Evolutionary conservation across 2,113 vertebrate genomes (phyloP), one percentile per base, ranked within the genome.

Genomic region (Morone chrysops): DNA sequence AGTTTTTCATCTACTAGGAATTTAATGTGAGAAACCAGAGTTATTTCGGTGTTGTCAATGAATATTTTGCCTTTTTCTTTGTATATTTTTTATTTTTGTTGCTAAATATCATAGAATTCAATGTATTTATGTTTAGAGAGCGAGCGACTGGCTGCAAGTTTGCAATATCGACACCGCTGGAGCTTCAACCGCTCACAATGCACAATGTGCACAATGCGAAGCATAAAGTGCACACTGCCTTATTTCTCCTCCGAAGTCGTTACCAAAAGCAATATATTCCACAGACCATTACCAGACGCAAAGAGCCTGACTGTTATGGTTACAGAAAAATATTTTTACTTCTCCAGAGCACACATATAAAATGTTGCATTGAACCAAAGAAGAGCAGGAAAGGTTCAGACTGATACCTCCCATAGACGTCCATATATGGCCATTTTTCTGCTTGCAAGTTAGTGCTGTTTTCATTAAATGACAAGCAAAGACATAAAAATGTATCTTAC

Each of bases 301-400:
- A 85, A 82, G 51, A 87, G 66, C 36, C 69, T 22, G 41, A 87
- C 79, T 93, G 85, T 92, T 93, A 88, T 92, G 86, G 88, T 92
- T 89, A 91, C 90, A 90, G 84, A 87, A 84, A 83, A 91, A 85
- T 90, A 87, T 89, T 89, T 92, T 86, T 81, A 79, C 86, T 38
- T 85, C 86, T 81, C 75, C 70, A 63, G 78, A 85, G 81, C 78
- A 68, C 63, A 38, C 79, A 66, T 82, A 86, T 89, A 80, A 92
- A 91, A 90, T 81, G 59, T 51, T 87, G 50, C 75, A 83, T 82
- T 84, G 74, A 79, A 84, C 79, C 77, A 89, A 89, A 86, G 83
- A 86, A 70, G 67, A 84, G 54, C 71, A 79, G 73, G 70, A 85
- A 83, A 31, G 16, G 56, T 77, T 85, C 40, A 65, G 60, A 81